Conservation (phyloP, 2,888 invertebrate species). For the Stenurella melanura region DNA sequence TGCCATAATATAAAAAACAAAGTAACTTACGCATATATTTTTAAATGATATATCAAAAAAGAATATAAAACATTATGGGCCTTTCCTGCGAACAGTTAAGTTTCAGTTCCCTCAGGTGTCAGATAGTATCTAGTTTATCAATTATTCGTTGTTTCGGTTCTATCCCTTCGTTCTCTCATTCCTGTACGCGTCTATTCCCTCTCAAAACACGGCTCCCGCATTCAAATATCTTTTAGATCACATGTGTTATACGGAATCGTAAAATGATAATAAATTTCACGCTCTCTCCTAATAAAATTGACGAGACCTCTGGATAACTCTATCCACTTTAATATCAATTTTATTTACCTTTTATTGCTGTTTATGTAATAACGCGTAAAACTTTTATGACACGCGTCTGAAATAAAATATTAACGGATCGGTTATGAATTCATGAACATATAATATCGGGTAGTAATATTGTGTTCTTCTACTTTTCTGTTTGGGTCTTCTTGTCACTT, state of each 20-base stretch:
- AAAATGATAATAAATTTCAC: background rate
- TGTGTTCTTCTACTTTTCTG: too few relatives aligned
- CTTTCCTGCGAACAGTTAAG: background rate
- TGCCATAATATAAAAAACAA: too few relatives aligned
- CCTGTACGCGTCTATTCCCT: background rate
- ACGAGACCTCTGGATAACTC: background rate
- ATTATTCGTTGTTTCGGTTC: background rate
- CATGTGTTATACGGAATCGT: slow-evolving; percentile 8
- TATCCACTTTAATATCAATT: slow-evolving; percentile 18
- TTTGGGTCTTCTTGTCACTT: too few relatives aligned
- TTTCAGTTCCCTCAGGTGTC: background rate
- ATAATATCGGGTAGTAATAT: too few relatives aligned
- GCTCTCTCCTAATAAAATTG: background rate
- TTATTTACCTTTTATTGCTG: slow-evolving; percentile 10
- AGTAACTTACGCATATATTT: too few relatives aligned
- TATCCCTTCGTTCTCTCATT: background rate
- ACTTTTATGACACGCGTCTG: background rate
- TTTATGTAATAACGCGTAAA: slow-evolving; percentile 16
- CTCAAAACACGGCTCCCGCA: background rate
- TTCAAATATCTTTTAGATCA: background rate
- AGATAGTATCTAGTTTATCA: background rate
- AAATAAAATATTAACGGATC: too few relatives aligned
- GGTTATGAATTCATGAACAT: too few relatives aligned
- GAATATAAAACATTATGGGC: background rate
- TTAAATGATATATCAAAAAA: too few relatives aligned